These are phyloP conservation scores for Parelbella ahira DNA, from an alignment of 2,888 invertebrate species.

Conservation along the genomic window DNA sequence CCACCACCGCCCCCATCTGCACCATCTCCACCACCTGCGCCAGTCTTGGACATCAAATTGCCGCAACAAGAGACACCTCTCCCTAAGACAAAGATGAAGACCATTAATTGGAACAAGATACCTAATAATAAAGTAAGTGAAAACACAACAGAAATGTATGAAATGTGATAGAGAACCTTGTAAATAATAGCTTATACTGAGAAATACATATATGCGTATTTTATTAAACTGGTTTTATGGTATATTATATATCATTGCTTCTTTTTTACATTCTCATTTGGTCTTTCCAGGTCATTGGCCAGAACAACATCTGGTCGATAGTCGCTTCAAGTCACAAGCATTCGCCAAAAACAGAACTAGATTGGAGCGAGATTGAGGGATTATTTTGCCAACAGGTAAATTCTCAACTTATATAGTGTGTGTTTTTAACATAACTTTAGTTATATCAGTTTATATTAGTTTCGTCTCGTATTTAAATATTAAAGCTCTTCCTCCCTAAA, in stretches of 20 bases:
- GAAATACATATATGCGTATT: too few relatives aligned
- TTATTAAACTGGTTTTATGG: too few relatives aligned
- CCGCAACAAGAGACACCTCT: slow-evolving; percentile 96
- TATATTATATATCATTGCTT: too few relatives aligned
- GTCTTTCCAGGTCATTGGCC: slow-evolving; percentile 90
- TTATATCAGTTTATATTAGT: too few relatives aligned
- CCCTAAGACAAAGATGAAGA: slow-evolving; percentile 98
- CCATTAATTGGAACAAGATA: slow-evolving; percentile 98
- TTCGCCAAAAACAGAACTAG: slow-evolving; percentile 90
- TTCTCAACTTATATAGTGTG: neutral
- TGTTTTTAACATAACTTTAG: too few relatives aligned
- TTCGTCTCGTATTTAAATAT: too few relatives aligned
- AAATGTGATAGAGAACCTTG: too few relatives aligned
- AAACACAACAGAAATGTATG: too few relatives aligned
- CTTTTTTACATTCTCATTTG: too few relatives aligned
- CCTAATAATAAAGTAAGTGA: slow-evolving; percentile 89
- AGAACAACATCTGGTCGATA: slow-evolving; percentile 95
- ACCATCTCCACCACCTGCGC: slow-evolving; percentile 61
- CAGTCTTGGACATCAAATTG: slow-evolving; percentile 76
- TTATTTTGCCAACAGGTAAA: slow-evolving; percentile 94
- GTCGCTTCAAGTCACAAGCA: slow-evolving; percentile 92
- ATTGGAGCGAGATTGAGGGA: slow-evolving; percentile 97
- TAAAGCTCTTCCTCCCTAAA: too few relatives aligned
- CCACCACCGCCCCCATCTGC: slow-evolving; percentile 59
- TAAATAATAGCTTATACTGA: too few relatives aligned